Base-by-base conservation (phyloP, 2,888 invertebrate species). In the Xiphydria camelus region DNA sequence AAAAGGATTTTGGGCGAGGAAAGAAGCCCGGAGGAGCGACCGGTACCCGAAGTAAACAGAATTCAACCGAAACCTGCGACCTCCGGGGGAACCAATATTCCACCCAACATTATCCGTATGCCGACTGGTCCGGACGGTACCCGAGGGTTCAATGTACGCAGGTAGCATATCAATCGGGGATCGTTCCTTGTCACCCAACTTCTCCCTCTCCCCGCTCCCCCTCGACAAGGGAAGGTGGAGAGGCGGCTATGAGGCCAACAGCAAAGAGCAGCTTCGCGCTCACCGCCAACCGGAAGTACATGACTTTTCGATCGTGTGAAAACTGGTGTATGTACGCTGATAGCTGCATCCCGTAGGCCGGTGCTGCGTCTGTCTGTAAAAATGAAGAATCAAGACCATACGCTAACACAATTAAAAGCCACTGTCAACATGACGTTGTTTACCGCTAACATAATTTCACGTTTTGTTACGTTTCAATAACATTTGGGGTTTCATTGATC, bases 1-100 rank as follows among this genome's bases (percentile, higher is more conserved):
- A 82, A 91, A 55, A 82, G 95, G 69, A 95, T 96, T 76, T 78
- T 95, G 60, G 95, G 95, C 10, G 88, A 91, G 72, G 90, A 90
- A 41, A 82, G 84, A 61, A 88, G 87, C 73, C 88, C 89, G 1
- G 89, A 90, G 68, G 89, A 89, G 23, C 67, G 65, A 23, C 20
- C 57, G 17, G 20, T 59, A 6, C 65, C 67, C 21, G 73, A 72
- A 51, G 61, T 78, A 18, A 73, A 60, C 50, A 76, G 65, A 59
- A 75, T 78, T 51, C 77, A 77, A 51, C 65, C 70, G 20, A 77
- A 76, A 32, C 36, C 41, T 12, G 19, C 45, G 6, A 33, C 51
- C 26, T 34, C 49, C 15, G 21, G 25, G 14, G 26, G 36, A 9
- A 31, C 39, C 21, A 61, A 47, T 38, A 32, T 66, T 10, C 60